These are phyloP conservation scores for Drosophila yakuba DNA, from an alignment of 1,140 invertebrate species.

Conservation along the genomic window DNA sequence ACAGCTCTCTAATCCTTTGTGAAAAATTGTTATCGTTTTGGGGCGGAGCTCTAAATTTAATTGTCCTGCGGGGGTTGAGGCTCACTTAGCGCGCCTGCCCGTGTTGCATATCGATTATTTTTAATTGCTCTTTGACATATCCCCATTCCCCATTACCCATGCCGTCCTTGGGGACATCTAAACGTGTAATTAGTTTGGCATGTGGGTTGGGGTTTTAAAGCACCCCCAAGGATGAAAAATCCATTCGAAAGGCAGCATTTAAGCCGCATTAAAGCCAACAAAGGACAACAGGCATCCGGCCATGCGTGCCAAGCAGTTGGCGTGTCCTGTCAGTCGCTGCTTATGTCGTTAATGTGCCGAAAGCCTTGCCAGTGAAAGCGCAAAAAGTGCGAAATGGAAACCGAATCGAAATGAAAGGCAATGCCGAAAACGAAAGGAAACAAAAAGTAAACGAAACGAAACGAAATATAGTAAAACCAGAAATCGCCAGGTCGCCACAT, in stretches of 20 bases:
- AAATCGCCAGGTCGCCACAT: conserved; percentile 23
- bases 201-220: conserved; percentile 27
- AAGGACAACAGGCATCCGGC: conserved; percentile 23
- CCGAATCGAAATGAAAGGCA: conserved; percentile 32
- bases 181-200: conserved; percentile 28
- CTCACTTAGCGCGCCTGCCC: conserved; percentile 4
- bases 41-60: conserved; percentile 66
- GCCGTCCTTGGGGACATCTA: conserved; percentile 20
- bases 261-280: conserved; percentile 39
- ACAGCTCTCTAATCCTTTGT: conserved; percentile 78
- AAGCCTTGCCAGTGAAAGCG: conserved; percentile 13
- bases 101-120: conserved; percentile 64
- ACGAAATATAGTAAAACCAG: neutral
- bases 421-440: neutral
- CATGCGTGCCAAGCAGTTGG: conserved; percentile 32
- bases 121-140: conserved; percentile 63
- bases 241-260: conserved; percentile 20
- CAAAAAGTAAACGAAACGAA: neutral
- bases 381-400: conserved; percentile 53
- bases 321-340: conserved; percentile 44
- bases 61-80: conserved; percentile 47
- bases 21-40: conserved; percentile 81
- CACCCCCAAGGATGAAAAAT: neutral
- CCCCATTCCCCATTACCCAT: too few species aligned
- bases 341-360: conserved; percentile 65